phyloP scores from a whole-genome alignment of 2,797 vertebrate species.

The Myripristis murdjan region DNA sequence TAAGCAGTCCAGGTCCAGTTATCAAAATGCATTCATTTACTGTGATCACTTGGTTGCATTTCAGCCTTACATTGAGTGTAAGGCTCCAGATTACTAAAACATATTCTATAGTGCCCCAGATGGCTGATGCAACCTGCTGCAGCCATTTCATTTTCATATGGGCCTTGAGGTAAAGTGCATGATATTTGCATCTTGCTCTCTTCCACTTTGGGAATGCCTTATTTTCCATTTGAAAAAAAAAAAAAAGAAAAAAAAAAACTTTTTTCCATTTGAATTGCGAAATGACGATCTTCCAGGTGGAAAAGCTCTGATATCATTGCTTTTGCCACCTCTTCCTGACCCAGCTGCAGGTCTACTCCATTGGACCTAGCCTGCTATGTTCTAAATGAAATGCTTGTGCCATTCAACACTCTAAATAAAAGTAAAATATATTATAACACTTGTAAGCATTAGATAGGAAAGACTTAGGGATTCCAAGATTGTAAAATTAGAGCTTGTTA shows the following conservation, averaged over 20 bases:
- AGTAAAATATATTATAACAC: not conserved
- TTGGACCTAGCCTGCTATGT: not conserved
- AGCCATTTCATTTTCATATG: conserved; percentile 6
- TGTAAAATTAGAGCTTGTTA: not conserved
- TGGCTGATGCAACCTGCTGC: conserved; percentile 4
- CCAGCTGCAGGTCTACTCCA: conserved; percentile 14
- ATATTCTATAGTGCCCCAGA: conserved; percentile 12
- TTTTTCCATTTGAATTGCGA: conserved; percentile 21
- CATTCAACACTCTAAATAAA: not conserved
- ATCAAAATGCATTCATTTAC: conserved; percentile 2
- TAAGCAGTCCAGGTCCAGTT: not conserved
- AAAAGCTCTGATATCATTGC: conserved; percentile 15
- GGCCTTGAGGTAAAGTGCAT: not conserved
- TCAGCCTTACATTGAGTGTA: not conserved
- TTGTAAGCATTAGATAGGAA: conserved; percentile 22
- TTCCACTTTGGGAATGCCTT: conserved; percentile 36
- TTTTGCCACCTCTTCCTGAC: conserved; percentile 5
- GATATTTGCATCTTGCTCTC: not conserved
- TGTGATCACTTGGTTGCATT: conserved; percentile 9
- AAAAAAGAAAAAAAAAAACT: too few species aligned
- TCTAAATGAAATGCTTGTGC: not conserved
- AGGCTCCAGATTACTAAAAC: not conserved
- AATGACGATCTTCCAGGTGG: conserved; percentile 51
- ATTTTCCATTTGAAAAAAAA: conserved; percentile 44
- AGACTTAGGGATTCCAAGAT: not conserved